A percentile compares a stretch with the other conserved stretches of the same genome.
Evolutionary conservation across 2,797 vertebrate genomes (phyloP).

Genomic region (Eulemur coronatus): DNA sequence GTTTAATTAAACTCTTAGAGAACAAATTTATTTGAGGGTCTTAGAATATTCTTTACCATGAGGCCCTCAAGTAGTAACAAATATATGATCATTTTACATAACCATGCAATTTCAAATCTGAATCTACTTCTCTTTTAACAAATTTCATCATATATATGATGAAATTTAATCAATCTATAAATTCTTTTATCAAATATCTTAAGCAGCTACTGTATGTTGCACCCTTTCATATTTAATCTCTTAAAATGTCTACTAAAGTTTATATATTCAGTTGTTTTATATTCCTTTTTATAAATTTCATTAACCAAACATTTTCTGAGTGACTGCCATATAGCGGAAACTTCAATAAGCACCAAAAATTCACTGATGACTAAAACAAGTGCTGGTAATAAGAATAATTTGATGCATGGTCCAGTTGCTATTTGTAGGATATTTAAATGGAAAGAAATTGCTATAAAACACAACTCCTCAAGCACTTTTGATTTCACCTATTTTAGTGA

Average conservation of each 20-base stretch:
- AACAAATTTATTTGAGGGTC: neutral
- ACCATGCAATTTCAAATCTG: neutral
- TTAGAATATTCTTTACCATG: neutral
- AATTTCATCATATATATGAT: neutral
- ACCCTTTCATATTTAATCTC: neutral
- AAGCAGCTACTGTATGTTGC: neutral
- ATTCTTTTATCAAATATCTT: neutral
- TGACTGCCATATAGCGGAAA: neutral
- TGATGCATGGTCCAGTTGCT: neutral
- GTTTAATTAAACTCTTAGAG: neutral
- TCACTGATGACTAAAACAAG: neutral
- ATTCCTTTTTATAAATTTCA: neutral
- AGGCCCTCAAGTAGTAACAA: neutral
- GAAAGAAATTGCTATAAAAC: neutral
- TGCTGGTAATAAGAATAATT: neutral
- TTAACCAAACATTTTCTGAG: neutral
- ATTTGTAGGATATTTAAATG: neutral
- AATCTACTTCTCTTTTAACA: neutral
- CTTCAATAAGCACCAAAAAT: neutral
- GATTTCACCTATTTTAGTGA: neutral
- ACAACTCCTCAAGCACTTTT: neutral
- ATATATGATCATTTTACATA: neutral
- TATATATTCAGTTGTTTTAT: neutral
- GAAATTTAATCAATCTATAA: neutral
- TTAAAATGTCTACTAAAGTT: neutral